Evolutionary conservation across 2,888 invertebrate genomes (phyloP).

Genomic region (Xanthia icteritia): DNA sequence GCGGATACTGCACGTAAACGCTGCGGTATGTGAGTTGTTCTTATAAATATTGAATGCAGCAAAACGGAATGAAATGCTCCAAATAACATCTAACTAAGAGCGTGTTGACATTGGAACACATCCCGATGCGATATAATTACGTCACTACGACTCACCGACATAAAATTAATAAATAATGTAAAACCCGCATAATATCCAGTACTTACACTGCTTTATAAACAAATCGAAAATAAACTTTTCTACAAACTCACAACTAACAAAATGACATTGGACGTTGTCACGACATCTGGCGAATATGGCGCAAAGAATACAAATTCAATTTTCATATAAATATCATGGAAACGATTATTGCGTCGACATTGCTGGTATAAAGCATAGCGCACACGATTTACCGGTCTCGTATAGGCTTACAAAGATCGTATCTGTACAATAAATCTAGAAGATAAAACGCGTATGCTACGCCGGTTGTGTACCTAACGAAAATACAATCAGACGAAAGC

Average conservation of each 20-base stretch:
- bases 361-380: conserved; percentile 77
- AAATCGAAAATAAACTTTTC: conserved; percentile 57
- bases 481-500: conserved; percentile 74
- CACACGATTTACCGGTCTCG: conserved; percentile 79
- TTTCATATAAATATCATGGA: conserved; percentile 65
- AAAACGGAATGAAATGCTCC: conserved; percentile 15
- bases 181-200: conserved; percentile 34
- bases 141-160: conserved; percentile 29
- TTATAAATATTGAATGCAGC: conserved; percentile 17
- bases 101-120: conserved; percentile 54
- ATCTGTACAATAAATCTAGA: conserved; percentile 88
- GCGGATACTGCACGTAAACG: conserved; percentile 46
- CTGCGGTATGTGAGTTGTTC: conserved; percentile 33
- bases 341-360: conserved; percentile 65
- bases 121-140: conserved; percentile 49
- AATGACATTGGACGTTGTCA: conserved; percentile 62
- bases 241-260: conserved; percentile 35
- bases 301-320: conserved; percentile 64
- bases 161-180: conserved; percentile 43
- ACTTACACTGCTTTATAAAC: conserved; percentile 47
- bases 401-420: conserved; percentile 84
- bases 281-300: conserved; percentile 56
- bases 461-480: conserved; percentile 74
- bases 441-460: conserved; percentile 80
- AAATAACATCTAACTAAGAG: conserved; percentile 23